Conservation (phyloP, 2,888 invertebrate species). For the Melanostoma scalare region DNA sequence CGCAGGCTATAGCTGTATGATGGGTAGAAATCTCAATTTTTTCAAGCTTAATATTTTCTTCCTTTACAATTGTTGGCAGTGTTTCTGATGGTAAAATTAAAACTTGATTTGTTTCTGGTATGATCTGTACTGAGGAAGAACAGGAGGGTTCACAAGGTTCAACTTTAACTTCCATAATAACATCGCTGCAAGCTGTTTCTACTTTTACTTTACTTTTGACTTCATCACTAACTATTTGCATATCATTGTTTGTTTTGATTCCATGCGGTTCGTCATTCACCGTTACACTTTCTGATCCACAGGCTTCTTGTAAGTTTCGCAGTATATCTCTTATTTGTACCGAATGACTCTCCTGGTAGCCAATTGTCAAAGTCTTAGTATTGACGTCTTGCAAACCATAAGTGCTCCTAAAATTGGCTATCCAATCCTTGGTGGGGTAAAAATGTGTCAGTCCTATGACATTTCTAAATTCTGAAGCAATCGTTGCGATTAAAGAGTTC, state of each 20-base stretch:
- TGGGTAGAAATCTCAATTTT: constrained; percentile 10
- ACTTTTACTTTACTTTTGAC: neutral
- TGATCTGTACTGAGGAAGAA: neutral
- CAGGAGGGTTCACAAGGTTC: constrained; percentile 4
- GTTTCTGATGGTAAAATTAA: neutral
- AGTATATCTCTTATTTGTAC: constrained; percentile 77
- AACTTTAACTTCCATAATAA: neutral
- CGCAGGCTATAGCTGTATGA: constrained; percentile 78
- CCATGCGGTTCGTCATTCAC: neutral
- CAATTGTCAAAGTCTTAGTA: constrained; percentile 78
- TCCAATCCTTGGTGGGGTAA: constrained; percentile 80
- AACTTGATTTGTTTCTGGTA: neutral
- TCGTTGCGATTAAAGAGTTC: constrained; percentile 79
- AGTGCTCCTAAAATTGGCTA: constrained; percentile 78
- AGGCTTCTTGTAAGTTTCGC: constrained; percentile 22
- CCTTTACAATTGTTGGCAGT: neutral
- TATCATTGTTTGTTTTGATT: neutral
- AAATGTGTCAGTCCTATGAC: constrained; percentile 78
- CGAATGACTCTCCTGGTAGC: constrained; percentile 78
- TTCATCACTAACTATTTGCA: neutral
- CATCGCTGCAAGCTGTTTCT: neutral
- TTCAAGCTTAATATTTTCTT: neutral
- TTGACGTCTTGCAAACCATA: constrained; percentile 78
- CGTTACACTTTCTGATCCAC: neutral
- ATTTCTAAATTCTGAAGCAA: constrained; percentile 80